Evolutionary conservation across 2,113 vertebrate genomes (phyloP), one percentile per base, ranked within the genome.

Genomic region (Indri indri): DNA sequence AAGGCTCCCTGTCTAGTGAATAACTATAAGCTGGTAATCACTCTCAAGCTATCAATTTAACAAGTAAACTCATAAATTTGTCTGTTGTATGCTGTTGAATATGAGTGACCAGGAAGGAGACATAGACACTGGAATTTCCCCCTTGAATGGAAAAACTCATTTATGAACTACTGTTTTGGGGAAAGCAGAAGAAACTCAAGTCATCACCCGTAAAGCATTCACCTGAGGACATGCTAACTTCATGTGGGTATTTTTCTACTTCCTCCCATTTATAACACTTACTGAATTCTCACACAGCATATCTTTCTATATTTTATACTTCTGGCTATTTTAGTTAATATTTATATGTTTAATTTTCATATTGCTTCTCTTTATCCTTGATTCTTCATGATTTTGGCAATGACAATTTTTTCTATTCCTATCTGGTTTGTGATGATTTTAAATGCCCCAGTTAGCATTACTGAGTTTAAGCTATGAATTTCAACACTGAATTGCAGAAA

Each of bases 351-450:
- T 73, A 77, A 65, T 89, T 91, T 93, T 88, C 11, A 77, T 85
- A 77, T 79, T 86, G 57, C 40, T 95, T 61, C 63, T 91, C 30
- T 71, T 30, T 70, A 10, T 27, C 4, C 20, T 79, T 73, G 54
- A 82, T 4, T 73, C 32, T 76, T n/a, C 11, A 65, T 80, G 85
- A 92, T 50, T 70, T 42, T 68, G 18, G 59, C 92, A 79, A 80
- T 65, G 23, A n/a, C 22, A 71, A 8, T 77, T 40, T 82, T 3
- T 77, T 95, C 47, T 50, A 5, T 61, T 81, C 8, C 8, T 34
- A 52, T 8, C 63, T 90, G 22, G 6, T 77, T 95, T 94, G 18
- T 68, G 81, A 57, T 89, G 13, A 71, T 91, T 90, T 96, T 85
- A 50, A 95, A 70, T 94, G 68, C 8, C 7, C 50, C 83, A 30